These are phyloP conservation scores for Hydrochoerus hydrochaeris DNA, from an alignment of 2,113 vertebrate genomes.

Conservation along the genomic window DNA sequence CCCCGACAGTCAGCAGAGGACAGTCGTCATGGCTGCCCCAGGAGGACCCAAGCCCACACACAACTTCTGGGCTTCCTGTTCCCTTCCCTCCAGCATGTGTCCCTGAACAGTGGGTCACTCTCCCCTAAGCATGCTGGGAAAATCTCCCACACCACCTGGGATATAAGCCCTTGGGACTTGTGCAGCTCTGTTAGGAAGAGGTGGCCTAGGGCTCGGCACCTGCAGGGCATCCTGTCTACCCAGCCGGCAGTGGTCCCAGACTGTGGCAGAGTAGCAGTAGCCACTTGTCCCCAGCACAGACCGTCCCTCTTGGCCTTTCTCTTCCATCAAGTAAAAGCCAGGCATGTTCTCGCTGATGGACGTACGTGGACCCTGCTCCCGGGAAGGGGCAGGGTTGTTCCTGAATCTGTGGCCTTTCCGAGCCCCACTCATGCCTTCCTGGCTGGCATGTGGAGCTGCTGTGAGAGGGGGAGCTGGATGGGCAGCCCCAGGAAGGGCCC, in stretches of 20 bases:
- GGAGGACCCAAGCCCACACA: not conserved
- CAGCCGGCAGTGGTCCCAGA: fast-evolving
- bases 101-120: fast-evolving
- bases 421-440: not conserved
- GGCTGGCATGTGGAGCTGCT: not conserved
- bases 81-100: fast-evolving
- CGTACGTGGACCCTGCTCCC: not conserved
- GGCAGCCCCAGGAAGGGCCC: not conserved
- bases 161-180: fast-evolving
- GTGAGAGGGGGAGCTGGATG: not conserved
- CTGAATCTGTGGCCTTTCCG: not conserved
- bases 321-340: not conserved
- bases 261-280: fast-evolving
- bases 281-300: not conserved
- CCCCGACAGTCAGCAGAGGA: fast-evolving
- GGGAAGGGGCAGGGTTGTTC: not conserved
- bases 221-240: not conserved
- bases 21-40: not conserved
- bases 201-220: not conserved
- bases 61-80: too few species aligned
- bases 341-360: fast-evolving
- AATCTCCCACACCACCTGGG: fast-evolving
- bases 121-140: not conserved
- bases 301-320: not conserved
- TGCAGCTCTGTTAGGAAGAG: not conserved